A percentile compares a stretch with the other conserved stretches of the same genome.
Evolutionary conservation across 2,113 vertebrate genomes (phyloP).

Genomic region (Lasiurus borealis): DNA sequence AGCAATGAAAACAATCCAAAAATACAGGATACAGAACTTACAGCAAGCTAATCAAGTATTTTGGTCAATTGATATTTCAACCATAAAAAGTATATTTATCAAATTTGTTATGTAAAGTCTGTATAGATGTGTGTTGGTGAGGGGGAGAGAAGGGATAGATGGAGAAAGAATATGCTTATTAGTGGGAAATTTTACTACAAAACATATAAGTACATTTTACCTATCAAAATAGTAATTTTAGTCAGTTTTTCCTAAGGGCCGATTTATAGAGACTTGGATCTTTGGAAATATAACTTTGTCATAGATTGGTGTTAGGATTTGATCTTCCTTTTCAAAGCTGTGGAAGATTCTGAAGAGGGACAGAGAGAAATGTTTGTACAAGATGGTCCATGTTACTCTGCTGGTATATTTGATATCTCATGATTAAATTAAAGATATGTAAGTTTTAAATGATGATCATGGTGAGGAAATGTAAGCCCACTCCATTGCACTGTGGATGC

Average conservation of each 20-base stretch:
- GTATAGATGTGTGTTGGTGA: not conserved
- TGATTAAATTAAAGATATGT: not conserved
- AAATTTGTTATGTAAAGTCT: not conserved
- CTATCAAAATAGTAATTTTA: not conserved
- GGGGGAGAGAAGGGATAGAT: no score
- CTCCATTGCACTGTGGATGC: not conserved
- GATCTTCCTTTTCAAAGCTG: not conserved
- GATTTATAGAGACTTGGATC: not conserved
- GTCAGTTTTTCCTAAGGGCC: not conserved
- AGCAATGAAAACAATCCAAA: not conserved
- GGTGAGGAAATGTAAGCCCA: not conserved
- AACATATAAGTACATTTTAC: not conserved
- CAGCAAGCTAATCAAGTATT: not conserved
- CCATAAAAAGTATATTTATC: not conserved
- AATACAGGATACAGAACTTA: not conserved
- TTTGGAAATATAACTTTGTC: not conserved
- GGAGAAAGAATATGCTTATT: not conserved
- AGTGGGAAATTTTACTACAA: not conserved
- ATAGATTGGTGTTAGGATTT: not conserved
- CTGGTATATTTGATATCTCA: not conserved
- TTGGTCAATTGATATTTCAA: not conserved
- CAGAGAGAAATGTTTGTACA: not conserved
- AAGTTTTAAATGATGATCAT: not conserved
- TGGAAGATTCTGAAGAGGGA: not conserved
- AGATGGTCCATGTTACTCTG: not conserved